These are phyloP conservation scores for Petaurus breviceps DNA, from an alignment of 2,113 vertebrate genomes.

Conservation along the genomic window DNA sequence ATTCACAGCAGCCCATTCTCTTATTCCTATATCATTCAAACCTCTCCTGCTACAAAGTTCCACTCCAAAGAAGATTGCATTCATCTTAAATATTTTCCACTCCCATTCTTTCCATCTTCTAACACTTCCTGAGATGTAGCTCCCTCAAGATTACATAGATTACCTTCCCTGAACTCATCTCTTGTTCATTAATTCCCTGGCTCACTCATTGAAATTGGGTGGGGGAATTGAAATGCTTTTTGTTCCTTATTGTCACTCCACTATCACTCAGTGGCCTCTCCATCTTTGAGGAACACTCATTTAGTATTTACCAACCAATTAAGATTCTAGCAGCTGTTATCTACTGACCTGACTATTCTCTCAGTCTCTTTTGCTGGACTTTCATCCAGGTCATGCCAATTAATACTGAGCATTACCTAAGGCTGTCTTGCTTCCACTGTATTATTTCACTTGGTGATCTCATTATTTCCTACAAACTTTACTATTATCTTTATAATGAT, in stretches of 20 bases:
- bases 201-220: neutral
- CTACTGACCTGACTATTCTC: neutral
- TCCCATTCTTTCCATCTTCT: neutral
- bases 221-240: neutral
- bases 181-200: neutral
- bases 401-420: too few species aligned
- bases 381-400: neutral
- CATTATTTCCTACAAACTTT: too few species aligned
- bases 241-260: neutral
- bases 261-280: neutral
- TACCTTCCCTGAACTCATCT: neutral
- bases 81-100: neutral
- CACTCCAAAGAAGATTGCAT: neutral
- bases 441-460: too few species aligned
- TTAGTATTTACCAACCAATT: neutral
- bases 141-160: neutral
- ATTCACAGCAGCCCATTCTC: neutral
- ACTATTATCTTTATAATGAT: too few species aligned
- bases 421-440: too few species aligned
- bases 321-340: neutral
- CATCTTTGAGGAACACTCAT: neutral
- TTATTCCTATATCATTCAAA: neutral
- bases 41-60: neutral
- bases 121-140: neutral
- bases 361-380: neutral